Percentiles rank a stretch among this genome's conserved stretches.
Conservation (phyloP, 2,888 invertebrate genomes). For the Spisula subtruncata region DNA sequence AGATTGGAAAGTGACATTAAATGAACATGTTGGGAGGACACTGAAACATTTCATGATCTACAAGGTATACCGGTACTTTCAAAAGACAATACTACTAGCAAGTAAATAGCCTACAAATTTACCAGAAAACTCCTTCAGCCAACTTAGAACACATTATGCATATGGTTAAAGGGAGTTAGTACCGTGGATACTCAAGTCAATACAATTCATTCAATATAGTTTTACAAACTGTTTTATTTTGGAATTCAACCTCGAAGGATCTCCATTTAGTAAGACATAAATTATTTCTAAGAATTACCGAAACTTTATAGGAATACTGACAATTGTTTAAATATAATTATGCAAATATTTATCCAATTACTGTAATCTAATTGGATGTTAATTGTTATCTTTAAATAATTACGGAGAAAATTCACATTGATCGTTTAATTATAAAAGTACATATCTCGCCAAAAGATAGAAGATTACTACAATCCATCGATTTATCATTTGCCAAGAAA, state of each 20-base stretch:
- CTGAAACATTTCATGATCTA: background rate
- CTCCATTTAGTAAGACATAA: no score
- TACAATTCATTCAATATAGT: background rate
- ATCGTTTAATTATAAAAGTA: background rate
- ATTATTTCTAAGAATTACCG: no score
- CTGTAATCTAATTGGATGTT: background rate
- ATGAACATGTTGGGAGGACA: background rate
- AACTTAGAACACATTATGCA: background rate
- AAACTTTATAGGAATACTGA: background rate
- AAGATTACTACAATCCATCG: constrained; percentile 5
- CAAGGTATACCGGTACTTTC: background rate
- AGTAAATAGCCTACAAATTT: background rate
- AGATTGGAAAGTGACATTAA: background rate
- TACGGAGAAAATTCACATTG: background rate
- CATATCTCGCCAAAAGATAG: background rate
- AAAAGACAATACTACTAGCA: no score
- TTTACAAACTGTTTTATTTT: no score
- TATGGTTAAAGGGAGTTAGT: background rate
- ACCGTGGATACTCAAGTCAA: background rate
- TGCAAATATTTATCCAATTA: background rate
- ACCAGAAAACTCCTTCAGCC: background rate
- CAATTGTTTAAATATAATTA: background rate
- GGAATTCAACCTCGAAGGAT: no score
- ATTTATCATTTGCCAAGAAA: constrained; percentile 32
- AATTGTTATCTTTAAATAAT: background rate